Evolutionary conservation across 2,797 vertebrate genomes (phyloP), one percentile per base, ranked within the genome.

Genomic region (Glyptemys insculpta): DNA sequence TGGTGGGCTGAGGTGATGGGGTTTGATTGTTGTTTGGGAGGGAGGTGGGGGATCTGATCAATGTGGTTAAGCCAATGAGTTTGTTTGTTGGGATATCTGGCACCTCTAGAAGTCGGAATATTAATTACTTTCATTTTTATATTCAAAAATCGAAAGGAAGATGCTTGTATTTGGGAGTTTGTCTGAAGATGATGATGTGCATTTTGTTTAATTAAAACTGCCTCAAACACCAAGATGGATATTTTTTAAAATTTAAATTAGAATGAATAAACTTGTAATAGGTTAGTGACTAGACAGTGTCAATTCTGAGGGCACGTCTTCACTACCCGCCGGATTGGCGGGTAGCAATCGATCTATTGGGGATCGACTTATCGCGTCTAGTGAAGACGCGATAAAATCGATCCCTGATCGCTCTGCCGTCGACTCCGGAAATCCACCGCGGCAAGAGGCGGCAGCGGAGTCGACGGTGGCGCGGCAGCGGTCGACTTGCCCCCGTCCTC

Each of bases 11-110:
- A 56, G 85, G 57, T 53, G 1, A 76, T 14, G 23, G 79, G 78
- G 41, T 90, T 72, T 57, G 3, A 2, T 19, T 47, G 37, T 47
- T 52, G 62, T n/a, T 68, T 37, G 34, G 19, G 65, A 68, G 19
- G n/a, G 19, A 68, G 18, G 8, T 68, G 68, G 54, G 49, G 21
- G 5, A 2, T 65, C 47, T 37, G 8, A 12, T 44, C 15, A 57
- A 12, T 57, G 27, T 82, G 56, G 27, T 74, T 44, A 41, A 25
- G 25, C 25, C 8, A 44, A 76, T 57, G 88, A 90, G 93, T 83
- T 94, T 95, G 91, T 92, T 79, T 78, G 65, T 1, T 49, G 27
- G 80, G 29, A 3, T 85, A 47, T 94, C 91, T 96, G 90, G 80
- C 47, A 93, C 54, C 65, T 68, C 49, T 79, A 15, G 91, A 96